These are phyloP conservation scores for Drosophila pseudoananassae DNA, from an alignment of 1,140 invertebrate genomes.

Conservation along the genomic window DNA sequence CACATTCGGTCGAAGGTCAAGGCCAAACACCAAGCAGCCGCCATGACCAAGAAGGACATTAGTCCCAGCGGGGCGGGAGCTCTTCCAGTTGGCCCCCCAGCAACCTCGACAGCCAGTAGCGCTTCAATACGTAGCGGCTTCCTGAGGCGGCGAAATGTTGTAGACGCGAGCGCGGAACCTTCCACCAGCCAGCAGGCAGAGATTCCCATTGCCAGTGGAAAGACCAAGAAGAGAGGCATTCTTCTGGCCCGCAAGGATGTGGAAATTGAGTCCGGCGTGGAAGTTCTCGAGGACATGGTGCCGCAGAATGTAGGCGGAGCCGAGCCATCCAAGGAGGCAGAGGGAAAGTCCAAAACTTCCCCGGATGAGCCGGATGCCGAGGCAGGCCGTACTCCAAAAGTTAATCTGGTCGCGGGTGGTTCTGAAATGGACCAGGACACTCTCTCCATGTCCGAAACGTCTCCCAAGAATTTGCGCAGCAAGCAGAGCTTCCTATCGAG, in stretches of 20 bases:
- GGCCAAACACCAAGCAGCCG: constrained; percentile 65
- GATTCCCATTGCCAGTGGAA: constrained; percentile 41
- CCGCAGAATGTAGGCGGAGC: constrained; percentile 21
- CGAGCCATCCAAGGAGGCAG: background rate
- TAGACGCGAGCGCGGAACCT: constrained; percentile 37
- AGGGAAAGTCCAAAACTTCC: too few species aligned
- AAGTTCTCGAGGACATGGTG: constrained; percentile 74
- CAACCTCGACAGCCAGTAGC: background rate
- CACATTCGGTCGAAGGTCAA: constrained; percentile 81
- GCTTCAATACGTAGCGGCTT: constrained; percentile 45
- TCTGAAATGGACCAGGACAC: background rate
- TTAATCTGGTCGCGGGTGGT: background rate
- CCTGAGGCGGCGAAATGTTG: constrained; percentile 49
- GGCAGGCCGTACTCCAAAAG: background rate
- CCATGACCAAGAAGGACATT: constrained; percentile 60
- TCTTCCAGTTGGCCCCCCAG: background rate
- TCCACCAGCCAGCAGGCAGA: constrained; percentile 43
- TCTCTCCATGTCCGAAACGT: background rate
- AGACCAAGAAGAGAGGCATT: constrained; percentile 64
- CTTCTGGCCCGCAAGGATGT: constrained; percentile 74
- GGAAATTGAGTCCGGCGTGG: constrained; percentile 81
- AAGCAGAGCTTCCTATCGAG: background rate
- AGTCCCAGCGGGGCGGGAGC: constrained; percentile 7
- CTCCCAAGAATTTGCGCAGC: background rate
- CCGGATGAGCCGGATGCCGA: constrained; percentile 18